These are phyloP conservation scores for Chrysocyon brachyurus DNA, from an alignment of 2,797 vertebrate species.

Conservation along the genomic window DNA sequence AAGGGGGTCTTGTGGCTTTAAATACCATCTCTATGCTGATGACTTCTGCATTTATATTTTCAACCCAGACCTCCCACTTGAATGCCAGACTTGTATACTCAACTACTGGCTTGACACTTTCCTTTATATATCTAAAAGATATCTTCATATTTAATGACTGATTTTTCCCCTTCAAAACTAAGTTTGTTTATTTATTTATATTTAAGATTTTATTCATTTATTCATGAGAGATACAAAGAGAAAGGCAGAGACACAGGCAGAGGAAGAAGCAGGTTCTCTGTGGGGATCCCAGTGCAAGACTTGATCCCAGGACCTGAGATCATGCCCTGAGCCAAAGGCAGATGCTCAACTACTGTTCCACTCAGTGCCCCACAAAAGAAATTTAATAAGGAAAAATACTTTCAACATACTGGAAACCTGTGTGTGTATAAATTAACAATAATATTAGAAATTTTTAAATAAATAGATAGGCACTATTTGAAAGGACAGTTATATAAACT, in stretches of 20 bases:
- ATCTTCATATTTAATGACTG: not conserved
- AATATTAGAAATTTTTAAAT: constrained; percentile 18
- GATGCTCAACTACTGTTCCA: no score
- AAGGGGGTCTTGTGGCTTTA: not conserved
- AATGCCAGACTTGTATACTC: not conserved
- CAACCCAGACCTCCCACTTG: not conserved
- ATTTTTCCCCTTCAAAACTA: constrained; percentile 65
- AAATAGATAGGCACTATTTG: not conserved
- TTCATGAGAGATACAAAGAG: no score
- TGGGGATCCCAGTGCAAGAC: no score
- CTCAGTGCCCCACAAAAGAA: no score
- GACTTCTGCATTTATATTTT: not conserved
- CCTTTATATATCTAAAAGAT: not conserved
- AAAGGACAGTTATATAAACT: constrained; percentile 59
- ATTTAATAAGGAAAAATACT: constrained; percentile 77
- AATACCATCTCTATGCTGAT: not conserved
- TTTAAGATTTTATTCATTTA: no score
- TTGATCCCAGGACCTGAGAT: no score
- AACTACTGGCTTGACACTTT: not conserved
- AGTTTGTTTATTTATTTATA: constrained; percentile 45
- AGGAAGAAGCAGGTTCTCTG: no score
- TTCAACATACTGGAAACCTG: constrained; percentile 69
- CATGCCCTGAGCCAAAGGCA: no score
- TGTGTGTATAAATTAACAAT: constrained; percentile 8
- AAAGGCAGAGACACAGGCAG: no score